phyloP scores from a whole-genome alignment of 2,888 invertebrate species.

The Cephus nigrinus region DNA sequence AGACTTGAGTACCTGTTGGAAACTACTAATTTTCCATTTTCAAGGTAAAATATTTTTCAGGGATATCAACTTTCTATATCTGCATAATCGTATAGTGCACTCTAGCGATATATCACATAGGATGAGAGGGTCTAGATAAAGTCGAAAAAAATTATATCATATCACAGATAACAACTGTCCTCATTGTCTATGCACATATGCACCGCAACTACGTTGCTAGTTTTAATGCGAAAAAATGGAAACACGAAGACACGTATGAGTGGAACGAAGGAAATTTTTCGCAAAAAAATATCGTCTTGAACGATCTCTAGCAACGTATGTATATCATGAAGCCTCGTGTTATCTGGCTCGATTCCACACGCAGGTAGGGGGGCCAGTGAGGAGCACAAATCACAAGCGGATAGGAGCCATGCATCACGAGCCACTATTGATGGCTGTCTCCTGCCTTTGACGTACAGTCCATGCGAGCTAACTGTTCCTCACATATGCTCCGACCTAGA shows the following conservation, averaged over 20 bases:
- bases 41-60: background rate
- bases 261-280: background rate
- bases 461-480: conserved; percentile 15
- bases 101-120: background rate
- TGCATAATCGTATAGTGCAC: background rate
- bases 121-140: background rate
- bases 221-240: background rate
- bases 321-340: background rate
- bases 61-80: background rate
- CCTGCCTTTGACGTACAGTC: conserved; percentile 39
- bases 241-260: background rate
- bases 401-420: conserved; percentile 35
- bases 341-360: background rate
- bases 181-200: background rate
- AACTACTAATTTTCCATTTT: background rate
- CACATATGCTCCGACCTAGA: background rate
- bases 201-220: background rate
- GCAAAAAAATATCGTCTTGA: background rate
- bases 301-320: background rate
- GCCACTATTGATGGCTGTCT: conserved; percentile 44
- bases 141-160: background rate
- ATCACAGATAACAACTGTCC: background rate
- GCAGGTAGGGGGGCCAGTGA: background rate
- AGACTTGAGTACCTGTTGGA: background rate
- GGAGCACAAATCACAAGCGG: conserved; percentile 6